Evolutionary conservation across 2,888 invertebrate genomes (phyloP), one percentile per base, ranked within the genome.

Genomic region (Horisme vitalbata): DNA sequence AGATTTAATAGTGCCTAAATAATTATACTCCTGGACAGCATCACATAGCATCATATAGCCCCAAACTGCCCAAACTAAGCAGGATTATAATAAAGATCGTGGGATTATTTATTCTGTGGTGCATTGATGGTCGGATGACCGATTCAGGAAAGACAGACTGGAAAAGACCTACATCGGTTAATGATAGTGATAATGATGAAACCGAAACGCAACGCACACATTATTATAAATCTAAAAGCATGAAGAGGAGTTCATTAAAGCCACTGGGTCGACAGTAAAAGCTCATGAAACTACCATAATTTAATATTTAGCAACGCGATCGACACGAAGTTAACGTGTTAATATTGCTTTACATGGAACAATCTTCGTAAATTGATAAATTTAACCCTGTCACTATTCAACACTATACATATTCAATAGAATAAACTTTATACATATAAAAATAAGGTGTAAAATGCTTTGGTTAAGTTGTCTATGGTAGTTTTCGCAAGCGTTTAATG

Each of bases 301-400:
- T 83, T 83, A 75, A 79, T 74, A 78, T 82, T 80, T 75, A 79
- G 74, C 73, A 77, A 74, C 71, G 55, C 68, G 63, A 56, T 53
- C 51, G 65, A 72, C 71, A 71, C 73, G 73, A 76, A 69, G 68
- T 61, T 76, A 81, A 85, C 80, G 79, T 84, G 83, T 83, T 83
- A 83, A 84, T 84, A 82, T 63, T 63, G 68, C 71, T 67, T 75
- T 75, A 75, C 79, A 79, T 68, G 68, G 74, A 75, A 77, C 82
- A 79, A 79, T 81, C 79, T 80, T 79, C 71, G 68, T 75, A 83
- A 84, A 83, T 83, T 84, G 80, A 84, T 86, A 83, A 83, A 82
- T 83, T 82, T 75, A 68, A 67, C 57, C 72, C 75, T 79, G 75
- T 78, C 79, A 75, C n/a, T 66, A 74, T 70, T 68, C 56, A 67